Conservation (phyloP, 2,113 vertebrate genomes). For the Syrmaticus mikado region DNA sequence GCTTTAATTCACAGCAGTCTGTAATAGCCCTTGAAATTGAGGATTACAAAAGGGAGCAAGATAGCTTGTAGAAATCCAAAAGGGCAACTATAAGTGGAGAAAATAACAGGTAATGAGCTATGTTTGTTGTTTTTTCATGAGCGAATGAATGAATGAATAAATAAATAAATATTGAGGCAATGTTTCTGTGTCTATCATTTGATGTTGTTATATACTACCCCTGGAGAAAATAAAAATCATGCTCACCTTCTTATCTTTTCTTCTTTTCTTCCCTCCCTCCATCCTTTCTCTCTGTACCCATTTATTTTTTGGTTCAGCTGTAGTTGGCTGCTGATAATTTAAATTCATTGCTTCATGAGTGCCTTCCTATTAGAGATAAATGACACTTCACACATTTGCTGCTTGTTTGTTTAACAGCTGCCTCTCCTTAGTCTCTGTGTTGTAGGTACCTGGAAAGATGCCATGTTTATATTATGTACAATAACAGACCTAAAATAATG, state of each 20-base stretch:
- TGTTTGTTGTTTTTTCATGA: neutral
- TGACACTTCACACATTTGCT: neutral
- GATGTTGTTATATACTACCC: neutral
- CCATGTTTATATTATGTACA: neutral
- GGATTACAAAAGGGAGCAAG: neutral
- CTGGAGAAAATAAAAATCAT: neutral
- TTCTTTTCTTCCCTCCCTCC: neutral
- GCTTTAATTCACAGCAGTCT: neutral
- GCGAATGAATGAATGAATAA: neutral
- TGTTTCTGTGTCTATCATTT: neutral
- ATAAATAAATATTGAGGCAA: neutral
- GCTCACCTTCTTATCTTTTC: neutral
- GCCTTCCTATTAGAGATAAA: constrained; percentile 16
- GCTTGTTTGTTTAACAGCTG: constrained; percentile 21
- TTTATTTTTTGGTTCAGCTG: neutral
- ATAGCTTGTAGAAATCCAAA: neutral
- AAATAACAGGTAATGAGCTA: neutral
- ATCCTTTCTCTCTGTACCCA: neutral
- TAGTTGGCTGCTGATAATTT: constrained; percentile 12
- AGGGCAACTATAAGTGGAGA: neutral
- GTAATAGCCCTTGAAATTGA: neutral
- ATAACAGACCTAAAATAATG: neutral
- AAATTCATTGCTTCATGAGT: neutral
- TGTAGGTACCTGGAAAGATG: constrained; percentile 8
- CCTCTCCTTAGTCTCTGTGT: neutral